phyloP scores from a whole-genome alignment of 2,888 invertebrate species.

The Oegoconia quadripuncta region DNA sequence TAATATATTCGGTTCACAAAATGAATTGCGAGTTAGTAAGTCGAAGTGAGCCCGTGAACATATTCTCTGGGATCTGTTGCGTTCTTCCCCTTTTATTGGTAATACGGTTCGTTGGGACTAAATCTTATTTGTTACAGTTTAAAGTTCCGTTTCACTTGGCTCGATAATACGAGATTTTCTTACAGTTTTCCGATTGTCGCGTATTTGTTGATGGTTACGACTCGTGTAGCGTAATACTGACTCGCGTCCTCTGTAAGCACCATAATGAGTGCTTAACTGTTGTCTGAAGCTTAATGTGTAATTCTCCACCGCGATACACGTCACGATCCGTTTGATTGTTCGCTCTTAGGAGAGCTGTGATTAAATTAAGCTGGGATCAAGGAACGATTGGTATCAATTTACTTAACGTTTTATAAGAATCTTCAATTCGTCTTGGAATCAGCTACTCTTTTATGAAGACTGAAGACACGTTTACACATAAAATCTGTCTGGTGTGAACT shows the following conservation, averaged over 20 bases:
- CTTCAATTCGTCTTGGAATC: too few relatives aligned
- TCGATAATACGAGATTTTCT: conserved; percentile 41
- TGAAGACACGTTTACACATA: too few relatives aligned
- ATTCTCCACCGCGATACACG: conserved; percentile 15
- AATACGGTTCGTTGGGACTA: conserved; percentile 49
- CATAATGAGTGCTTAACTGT: conserved; percentile 34
- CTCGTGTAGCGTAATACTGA: conserved; percentile 48
- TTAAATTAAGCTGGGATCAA: too few relatives aligned
- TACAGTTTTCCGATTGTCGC: conserved; percentile 52
- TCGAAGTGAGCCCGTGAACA: conserved; percentile 76
- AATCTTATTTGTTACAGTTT: conserved; percentile 55
- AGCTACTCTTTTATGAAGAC: too few relatives aligned
- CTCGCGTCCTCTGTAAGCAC: conserved; percentile 44
- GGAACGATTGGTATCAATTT: too few relatives aligned
- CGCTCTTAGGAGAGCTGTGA: too few relatives aligned
- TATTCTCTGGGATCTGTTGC: conserved; percentile 76
- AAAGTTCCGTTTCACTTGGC: conserved; percentile 56
- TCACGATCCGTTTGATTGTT: conserved; percentile 8
- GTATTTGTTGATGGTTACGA: conserved; percentile 56
- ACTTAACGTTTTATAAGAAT: not conserved
- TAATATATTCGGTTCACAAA: conserved; percentile 79
- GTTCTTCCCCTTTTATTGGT: conserved; percentile 57
- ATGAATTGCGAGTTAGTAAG: conserved; percentile 79
- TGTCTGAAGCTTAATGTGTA: conserved; percentile 10
- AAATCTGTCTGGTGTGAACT: too few relatives aligned